Conservation (phyloP, 2,113 vertebrate genomes). For the Gymnorhina tibicen region DNA sequence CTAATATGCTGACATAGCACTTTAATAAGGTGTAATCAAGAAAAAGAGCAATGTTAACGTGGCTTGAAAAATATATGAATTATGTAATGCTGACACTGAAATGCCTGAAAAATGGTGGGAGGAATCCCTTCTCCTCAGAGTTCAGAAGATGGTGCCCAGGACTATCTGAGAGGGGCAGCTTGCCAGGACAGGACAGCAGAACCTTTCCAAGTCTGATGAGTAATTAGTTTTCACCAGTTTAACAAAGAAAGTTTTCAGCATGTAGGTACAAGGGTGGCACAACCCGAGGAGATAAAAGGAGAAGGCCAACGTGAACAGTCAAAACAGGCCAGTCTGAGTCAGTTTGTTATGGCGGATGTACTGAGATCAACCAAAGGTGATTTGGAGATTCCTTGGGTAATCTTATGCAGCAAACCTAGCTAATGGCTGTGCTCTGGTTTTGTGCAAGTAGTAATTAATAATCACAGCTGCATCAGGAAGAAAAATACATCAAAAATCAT, state of each 20-base stretch:
- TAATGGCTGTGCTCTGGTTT: neutral
- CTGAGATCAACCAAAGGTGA: neutral
- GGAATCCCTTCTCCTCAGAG: neutral
- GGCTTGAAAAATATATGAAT: neutral
- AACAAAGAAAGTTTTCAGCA: neutral
- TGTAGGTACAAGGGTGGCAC: neutral
- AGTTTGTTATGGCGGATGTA: neutral
- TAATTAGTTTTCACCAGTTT: neutral
- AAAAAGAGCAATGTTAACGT: neutral
- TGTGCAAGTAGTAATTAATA: neutral
- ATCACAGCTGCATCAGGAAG: accelerated
- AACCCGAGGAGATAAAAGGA: neutral
- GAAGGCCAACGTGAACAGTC: neutral
- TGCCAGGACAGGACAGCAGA: neutral
- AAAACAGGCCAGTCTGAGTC: neutral
- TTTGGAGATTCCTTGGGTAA: neutral
- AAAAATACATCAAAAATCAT: neutral
- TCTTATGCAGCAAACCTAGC: neutral
- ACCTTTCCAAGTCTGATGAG: neutral
- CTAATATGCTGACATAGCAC: neutral
- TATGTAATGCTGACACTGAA: neutral
- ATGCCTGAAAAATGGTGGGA: neutral
- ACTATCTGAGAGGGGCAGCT: neutral
- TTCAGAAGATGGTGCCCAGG: neutral
- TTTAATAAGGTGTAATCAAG: neutral